Evolutionary conservation across 2,113 vertebrate genomes (phyloP), one percentile per base, ranked within the genome.

Genomic region (Alethe diademata): DNA sequence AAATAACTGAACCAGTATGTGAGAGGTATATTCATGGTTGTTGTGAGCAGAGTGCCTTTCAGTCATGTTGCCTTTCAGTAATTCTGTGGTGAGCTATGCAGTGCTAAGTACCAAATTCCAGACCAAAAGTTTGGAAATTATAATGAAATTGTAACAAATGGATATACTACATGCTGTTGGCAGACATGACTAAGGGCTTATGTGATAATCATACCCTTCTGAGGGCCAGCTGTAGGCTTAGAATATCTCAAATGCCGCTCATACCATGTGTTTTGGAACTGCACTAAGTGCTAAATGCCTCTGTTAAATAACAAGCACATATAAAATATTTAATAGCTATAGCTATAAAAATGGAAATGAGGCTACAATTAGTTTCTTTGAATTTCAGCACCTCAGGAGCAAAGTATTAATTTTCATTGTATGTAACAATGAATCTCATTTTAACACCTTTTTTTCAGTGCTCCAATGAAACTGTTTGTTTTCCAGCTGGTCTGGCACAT

Each of bases 351-450:
- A 73, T 64, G 47, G 51, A 84, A 85, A 88, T 66, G 5, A 70
- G 19, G 29, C 12, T 70, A 17, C 42, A 45, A 11, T 56, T 78
- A 79, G 5, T 72, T 71, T 62, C 24, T 64, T 72, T 64, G 13
- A 78, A 85, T 91, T 85, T 78, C 36, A 85, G 23, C n/a, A 66
- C 33, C 40, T 38, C 28, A 31, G 57, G 26, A 82, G 28, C 26
- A 61, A 74, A 81, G 16, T n/a, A 70, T 62, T 91, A 48, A 64
- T 92, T 93, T 92, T 78, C 45, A 62, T 62, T 33, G 9, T 51
- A 20, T 62, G 26, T 50, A 64, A 70, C 24, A 78, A 66, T 33
- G 70, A 66, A 86, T 78, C 18, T 78, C 23, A 73, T 23, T 78
- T 76, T 86, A 86, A 80, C 71, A 66, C 31, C 31, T 70, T 71